Percentiles rank a stretch among this genome's conserved stretches.
Evolutionary conservation across 2,113 vertebrate genomes (phyloP).

Genomic region (Hassar affinis): DNA sequence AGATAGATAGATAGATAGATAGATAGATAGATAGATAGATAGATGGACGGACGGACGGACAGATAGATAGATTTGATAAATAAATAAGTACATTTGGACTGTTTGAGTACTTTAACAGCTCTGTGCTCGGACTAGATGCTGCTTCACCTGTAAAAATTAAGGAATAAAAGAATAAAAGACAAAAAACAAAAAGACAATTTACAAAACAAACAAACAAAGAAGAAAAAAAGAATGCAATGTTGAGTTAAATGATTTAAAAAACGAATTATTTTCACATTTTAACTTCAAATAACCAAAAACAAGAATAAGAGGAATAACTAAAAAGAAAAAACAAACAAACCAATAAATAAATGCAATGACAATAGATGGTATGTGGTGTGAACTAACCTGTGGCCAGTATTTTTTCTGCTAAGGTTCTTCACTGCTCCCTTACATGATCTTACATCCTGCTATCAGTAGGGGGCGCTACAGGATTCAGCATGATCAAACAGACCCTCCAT

Average conservation of each 20-base stretch:
- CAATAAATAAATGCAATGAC: no score
- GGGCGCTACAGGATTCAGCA: slow-evolving; percentile 23
- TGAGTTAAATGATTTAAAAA: not conserved
- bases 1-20: no score
- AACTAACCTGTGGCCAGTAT: not conserved
- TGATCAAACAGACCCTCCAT: not conserved
- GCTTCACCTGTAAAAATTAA: not conserved
- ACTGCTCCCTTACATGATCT: not conserved
- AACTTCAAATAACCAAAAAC: not conserved
- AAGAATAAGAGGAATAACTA: not conserved
- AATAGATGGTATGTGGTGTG: not conserved
- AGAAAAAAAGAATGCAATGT: not conserved
- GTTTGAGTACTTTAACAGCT: not conserved
- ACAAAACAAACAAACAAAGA: not conserved
- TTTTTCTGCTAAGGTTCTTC: not conserved
- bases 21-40: no score
- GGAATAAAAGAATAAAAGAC: not conserved
- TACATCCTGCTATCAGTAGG: slow-evolving; percentile 7
- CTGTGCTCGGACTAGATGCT: not conserved
- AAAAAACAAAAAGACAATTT: not conserved
- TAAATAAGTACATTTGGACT: no score
- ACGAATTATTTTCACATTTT: not conserved
- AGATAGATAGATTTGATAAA: no score
- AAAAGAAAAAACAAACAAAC: not conserved
- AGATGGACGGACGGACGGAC: no score